Conservation (phyloP, 2,797 vertebrate genomes). For the Tarsius wallacei region DNA sequence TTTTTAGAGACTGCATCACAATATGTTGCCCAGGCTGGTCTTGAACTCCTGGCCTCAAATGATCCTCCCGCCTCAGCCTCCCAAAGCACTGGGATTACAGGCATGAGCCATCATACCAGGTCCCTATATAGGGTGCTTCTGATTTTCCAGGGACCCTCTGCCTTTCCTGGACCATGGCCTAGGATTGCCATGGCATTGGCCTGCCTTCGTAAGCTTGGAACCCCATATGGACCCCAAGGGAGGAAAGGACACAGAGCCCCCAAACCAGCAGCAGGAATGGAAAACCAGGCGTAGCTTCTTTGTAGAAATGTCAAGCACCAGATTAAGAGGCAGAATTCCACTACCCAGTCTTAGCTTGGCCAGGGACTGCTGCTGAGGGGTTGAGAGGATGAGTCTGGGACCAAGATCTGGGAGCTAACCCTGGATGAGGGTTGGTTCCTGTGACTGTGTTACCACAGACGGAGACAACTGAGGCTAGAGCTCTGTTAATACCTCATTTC, state of each 20-base stretch:
- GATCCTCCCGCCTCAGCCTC: too few relatives aligned
- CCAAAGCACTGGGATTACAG: too few relatives aligned
- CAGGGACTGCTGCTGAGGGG: neutral
- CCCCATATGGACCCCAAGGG: neutral
- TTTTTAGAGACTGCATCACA: too few relatives aligned
- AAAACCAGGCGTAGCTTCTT: neutral
- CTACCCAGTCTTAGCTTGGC: neutral
- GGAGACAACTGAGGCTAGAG: neutral
- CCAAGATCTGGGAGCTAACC: neutral
- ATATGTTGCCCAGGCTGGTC: too few relatives aligned
- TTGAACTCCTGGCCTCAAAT: too few relatives aligned
- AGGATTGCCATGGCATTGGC: too few relatives aligned
- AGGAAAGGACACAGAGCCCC: neutral
- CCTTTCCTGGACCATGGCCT: conserved; percentile 13
- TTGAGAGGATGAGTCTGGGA: neutral
- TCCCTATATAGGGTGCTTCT: neutral
- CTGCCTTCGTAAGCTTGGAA: neutral
- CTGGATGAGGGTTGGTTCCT: neutral
- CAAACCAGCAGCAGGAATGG: neutral
- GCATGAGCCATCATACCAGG: too few relatives aligned
- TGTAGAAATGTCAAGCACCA: neutral
- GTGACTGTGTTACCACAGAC: neutral
- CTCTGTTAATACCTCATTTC: neutral
- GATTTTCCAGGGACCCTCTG: neutral
- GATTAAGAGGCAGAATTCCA: neutral